Evolutionary conservation across 2,797 vertebrate species (phyloP).

Genomic region (Halcyon smyrnensis): DNA sequence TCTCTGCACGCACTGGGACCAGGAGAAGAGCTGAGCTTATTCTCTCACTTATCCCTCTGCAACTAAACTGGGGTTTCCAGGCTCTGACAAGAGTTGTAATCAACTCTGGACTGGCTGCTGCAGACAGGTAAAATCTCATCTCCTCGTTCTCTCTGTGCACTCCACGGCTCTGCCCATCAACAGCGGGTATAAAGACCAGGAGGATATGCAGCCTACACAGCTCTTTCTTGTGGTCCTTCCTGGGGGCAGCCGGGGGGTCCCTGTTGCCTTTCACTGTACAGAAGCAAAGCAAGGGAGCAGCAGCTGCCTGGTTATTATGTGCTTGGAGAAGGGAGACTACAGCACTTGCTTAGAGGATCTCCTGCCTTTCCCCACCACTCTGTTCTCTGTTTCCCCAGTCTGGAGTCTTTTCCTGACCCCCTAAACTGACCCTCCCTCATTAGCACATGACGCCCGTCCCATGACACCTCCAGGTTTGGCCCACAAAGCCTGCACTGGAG

Average conservation of each 20-base stretch:
- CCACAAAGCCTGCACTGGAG: accelerated
- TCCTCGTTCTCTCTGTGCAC: not conserved
- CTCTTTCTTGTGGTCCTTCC: not conserved
- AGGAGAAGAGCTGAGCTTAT: not conserved
- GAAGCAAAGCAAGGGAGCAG: not conserved
- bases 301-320: accelerated
- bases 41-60: not conserved
- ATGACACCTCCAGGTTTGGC: conserved; percentile 3
- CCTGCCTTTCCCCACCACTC: not conserved
- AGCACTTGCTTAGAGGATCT: not conserved
- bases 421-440: not conserved
- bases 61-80: not conserved
- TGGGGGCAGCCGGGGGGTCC: not conserved
- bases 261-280: not conserved
- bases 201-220: not conserved
- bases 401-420: not conserved
- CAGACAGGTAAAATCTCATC: not conserved
- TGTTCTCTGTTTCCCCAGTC: not conserved
- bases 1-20: not conserved
- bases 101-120: not conserved
- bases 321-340: not conserved
- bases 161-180: not conserved
- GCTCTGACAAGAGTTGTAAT: not conserved
- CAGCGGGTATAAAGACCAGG: not conserved
- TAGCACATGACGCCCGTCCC: not conserved